Evolutionary conservation across 2,113 vertebrate species (phyloP).

Genomic region (Struthidea cinerea): DNA sequence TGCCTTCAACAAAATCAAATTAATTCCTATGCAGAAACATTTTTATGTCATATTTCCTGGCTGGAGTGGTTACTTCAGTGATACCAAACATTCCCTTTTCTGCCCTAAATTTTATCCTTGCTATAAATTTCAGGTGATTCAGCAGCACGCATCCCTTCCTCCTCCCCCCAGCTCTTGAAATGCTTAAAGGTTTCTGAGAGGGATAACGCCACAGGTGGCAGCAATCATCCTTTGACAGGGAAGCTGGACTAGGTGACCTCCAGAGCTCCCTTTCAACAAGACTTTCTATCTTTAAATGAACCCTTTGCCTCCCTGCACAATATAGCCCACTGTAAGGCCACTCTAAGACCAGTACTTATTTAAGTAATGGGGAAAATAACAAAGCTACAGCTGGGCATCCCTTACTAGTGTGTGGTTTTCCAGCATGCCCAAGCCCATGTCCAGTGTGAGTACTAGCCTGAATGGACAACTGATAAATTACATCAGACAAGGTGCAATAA

Average conservation of each 20-base stretch:
- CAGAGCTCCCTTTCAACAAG: neutral
- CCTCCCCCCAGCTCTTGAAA: accelerated
- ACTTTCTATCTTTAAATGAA: neutral
- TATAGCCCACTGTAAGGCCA: neutral
- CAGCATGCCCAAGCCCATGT: neutral
- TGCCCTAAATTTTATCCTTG: neutral
- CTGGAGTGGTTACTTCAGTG: neutral
- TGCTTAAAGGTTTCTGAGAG: neutral
- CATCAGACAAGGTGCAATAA: neutral
- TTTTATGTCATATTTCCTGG: neutral
- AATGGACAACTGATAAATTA: neutral
- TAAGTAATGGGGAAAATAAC: neutral
- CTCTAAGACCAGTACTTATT: neutral
- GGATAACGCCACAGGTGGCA: neutral
- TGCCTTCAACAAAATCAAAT: neutral
- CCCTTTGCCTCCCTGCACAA: neutral
- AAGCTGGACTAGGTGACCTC: neutral
- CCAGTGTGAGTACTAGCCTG: accelerated
- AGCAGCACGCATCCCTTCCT: neutral
- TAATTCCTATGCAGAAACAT: neutral
- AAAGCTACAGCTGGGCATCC: neutral
- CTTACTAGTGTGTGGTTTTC: neutral
- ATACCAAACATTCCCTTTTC: neutral
- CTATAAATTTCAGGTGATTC: neutral
- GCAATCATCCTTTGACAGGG: neutral